phyloP scores from a whole-genome alignment of 2,888 invertebrate genomes.

The Hybos culiciformis region DNA sequence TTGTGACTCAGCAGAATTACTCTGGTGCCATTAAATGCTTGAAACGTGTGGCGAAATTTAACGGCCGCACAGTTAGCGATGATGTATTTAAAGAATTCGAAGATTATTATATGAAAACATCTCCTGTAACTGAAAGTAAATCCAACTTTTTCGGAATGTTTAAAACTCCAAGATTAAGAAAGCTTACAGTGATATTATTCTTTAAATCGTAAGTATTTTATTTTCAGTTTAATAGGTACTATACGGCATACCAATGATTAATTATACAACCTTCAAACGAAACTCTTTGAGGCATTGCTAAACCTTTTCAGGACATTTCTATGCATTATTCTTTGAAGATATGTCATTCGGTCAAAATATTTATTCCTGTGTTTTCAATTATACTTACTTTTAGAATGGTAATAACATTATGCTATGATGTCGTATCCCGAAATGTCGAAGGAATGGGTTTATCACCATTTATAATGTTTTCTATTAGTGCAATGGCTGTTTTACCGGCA shows the following conservation, averaged over 20 bases:
- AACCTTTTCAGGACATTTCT: too few relatives aligned
- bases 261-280: too few relatives aligned
- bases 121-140: slow-evolving; percentile 11
- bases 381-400: slow-evolving; percentile 39
- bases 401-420: slow-evolving; percentile 43
- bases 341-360: too few relatives aligned
- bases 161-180: slow-evolving; percentile 39
- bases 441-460: slow-evolving; percentile 42
- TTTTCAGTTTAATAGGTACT: neutral
- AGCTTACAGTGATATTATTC: slow-evolving; percentile 40
- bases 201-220: slow-evolving; percentile 42
- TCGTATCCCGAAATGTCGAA: slow-evolving; percentile 43
- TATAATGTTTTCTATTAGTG: slow-evolving; percentile 39
- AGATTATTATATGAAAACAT: slow-evolving; percentile 22
- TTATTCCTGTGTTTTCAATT: neutral
- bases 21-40: slow-evolving; percentile 40
- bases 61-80: slow-evolving; percentile 35
- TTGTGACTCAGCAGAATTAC: slow-evolving; percentile 39
- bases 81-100: slow-evolving; percentile 35
- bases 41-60: slow-evolving; percentile 40
- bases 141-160: slow-evolving; percentile 39
- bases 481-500: slow-evolving; percentile 41
- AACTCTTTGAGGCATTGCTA: too few relatives aligned
- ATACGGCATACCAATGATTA: neutral
- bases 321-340: too few relatives aligned